Conservation (phyloP, 2,113 vertebrate genomes). For the Aegithalos caudatus region DNA sequence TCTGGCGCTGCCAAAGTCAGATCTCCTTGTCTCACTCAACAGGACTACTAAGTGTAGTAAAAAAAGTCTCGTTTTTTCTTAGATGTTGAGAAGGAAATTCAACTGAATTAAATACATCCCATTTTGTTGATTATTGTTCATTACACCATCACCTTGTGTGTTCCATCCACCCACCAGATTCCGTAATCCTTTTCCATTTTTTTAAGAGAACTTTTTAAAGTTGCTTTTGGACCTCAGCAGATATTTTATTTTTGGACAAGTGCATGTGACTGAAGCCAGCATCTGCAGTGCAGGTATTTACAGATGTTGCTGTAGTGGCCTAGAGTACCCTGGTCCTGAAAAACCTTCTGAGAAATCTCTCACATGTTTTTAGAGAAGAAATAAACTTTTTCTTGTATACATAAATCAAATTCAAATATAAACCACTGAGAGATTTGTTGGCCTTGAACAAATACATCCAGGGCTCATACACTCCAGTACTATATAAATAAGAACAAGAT, state of each 20-base stretch:
- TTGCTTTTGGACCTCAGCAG: not conserved
- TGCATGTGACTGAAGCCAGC: not conserved
- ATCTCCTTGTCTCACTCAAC: not conserved
- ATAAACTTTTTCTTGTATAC: not conserved
- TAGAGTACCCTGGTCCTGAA: not conserved
- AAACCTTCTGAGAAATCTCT: not conserved
- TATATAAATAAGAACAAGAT: not conserved
- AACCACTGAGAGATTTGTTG: not conserved
- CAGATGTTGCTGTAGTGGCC: not conserved
- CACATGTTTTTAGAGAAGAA: not conserved
- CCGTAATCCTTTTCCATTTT: not conserved
- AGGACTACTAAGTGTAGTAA: not conserved
- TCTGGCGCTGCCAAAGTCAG: not conserved
- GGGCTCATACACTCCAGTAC: not conserved
- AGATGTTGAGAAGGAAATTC: not conserved
- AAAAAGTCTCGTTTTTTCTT: not conserved
- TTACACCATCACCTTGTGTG: not conserved
- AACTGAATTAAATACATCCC: not conserved
- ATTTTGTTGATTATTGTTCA: not conserved
- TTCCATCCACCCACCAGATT: not conserved
- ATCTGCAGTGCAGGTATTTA: not conserved
- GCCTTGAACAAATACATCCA: not conserved
- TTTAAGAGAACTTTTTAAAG: not conserved
- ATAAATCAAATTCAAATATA: slow-evolving; percentile 14
- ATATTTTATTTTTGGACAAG: not conserved